These are phyloP conservation scores for Papilio elwesi DNA, from an alignment of 2,888 invertebrate species.

Conservation along the genomic window DNA sequence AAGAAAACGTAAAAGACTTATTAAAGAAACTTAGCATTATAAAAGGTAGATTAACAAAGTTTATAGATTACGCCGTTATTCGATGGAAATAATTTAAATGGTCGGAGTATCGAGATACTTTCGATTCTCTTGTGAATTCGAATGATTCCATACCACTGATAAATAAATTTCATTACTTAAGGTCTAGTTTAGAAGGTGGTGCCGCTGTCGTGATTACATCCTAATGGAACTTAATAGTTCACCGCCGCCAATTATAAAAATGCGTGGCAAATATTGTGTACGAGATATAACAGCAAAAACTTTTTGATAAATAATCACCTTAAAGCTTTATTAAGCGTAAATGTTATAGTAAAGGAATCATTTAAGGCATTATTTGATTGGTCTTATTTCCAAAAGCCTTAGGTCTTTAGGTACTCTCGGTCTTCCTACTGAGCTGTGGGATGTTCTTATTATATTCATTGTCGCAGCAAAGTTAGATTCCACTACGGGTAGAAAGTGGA, in stretches of 20 bases:
- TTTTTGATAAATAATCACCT: conserved; percentile 39
- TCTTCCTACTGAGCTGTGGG: no score
- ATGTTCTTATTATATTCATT: no score
- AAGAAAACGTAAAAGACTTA: conserved; percentile 13
- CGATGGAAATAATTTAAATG: no score
- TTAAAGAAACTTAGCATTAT: conserved; percentile 1
- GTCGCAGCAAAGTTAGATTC: no score
- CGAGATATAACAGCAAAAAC: conserved; percentile 37
- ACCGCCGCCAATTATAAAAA: conserved; percentile 35
- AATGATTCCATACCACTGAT: conserved; percentile 44
- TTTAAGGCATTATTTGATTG: no score
- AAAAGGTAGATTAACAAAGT: conserved; percentile 5
- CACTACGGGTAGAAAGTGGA: no score
- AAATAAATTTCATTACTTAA: no score
- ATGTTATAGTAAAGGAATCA: conserved; percentile 30
- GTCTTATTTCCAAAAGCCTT: no score
- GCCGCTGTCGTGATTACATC: conserved; percentile 38
- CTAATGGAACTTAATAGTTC: conserved; percentile 38
- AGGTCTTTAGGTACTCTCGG: no score
- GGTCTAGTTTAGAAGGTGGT: conserved; percentile 41
- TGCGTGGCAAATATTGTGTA: no score
- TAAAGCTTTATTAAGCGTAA: conserved; percentile 38
- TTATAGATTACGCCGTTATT: neutral
- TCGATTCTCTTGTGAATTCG: conserved; percentile 43
- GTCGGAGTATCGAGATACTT: conserved; percentile 45